These are phyloP conservation scores for Eolophus roseicapilla DNA, from an alignment of 2,113 vertebrate species.

Conservation along the genomic window DNA sequence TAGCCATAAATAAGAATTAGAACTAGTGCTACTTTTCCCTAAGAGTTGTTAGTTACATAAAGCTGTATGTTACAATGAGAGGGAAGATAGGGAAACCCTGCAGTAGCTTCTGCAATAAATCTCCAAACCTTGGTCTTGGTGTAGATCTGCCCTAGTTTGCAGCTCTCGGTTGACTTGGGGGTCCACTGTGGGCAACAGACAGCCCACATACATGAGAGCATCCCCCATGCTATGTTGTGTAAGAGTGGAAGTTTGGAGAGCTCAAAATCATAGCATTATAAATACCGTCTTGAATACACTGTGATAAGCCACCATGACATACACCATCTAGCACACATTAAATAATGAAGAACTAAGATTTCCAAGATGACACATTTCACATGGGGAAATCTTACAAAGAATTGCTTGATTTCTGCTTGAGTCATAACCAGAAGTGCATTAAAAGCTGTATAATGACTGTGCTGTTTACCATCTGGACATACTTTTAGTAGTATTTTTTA, in stretches of 20 bases:
- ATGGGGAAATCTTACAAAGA: background rate
- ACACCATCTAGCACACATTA: background rate
- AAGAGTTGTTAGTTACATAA: background rate
- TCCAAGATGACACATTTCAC: constrained; percentile 14
- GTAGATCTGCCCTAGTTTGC: background rate
- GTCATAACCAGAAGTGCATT: background rate
- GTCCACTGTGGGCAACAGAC: background rate
- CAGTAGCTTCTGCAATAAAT: background rate
- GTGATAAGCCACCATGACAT: background rate
- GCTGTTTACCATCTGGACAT: background rate
- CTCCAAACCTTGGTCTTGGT: background rate
- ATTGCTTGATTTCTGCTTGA: constrained; percentile 5
- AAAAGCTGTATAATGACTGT: background rate
- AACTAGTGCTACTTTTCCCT: background rate
- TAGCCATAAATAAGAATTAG: background rate
- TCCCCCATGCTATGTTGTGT: background rate
- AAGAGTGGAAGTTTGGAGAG: background rate
- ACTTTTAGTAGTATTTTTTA: background rate
- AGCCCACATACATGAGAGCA: background rate
- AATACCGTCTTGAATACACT: background rate
- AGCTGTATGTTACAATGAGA: background rate
- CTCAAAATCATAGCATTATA: background rate
- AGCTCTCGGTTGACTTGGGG: background rate
- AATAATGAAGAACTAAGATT: background rate
- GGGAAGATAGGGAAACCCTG: background rate